Conservation (phyloP, 2,888 invertebrate genomes). For the Tenodera sinensis region DNA sequence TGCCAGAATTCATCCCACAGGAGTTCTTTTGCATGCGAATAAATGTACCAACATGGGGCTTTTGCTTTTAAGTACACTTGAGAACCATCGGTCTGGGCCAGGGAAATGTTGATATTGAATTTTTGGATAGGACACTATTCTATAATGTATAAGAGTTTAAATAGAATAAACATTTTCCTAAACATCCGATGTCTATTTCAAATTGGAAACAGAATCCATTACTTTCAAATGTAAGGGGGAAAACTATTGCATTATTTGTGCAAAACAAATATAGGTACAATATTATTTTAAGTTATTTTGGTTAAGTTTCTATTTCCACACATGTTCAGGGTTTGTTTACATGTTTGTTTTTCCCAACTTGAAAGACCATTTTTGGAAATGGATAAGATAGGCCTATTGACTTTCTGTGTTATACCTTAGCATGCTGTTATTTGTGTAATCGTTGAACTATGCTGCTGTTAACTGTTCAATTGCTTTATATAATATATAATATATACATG, state of each 20-base stretch:
- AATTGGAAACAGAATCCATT: background rate
- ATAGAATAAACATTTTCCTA: too few relatives aligned
- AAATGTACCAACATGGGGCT: too few relatives aligned
- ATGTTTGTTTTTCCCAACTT: background rate
- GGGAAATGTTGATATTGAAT: too few relatives aligned
- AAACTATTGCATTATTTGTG: background rate
- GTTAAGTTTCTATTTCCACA: background rate
- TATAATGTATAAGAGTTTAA: too few relatives aligned
- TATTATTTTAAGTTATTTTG: background rate
- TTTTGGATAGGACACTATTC: too few relatives aligned
- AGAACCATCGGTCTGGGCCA: too few relatives aligned
- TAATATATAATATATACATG: background rate
- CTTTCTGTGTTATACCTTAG: background rate
- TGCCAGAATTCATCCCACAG: too few relatives aligned
- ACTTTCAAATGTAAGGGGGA: background rate
- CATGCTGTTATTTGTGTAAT: background rate
- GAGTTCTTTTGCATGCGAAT: too few relatives aligned
- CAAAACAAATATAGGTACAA: background rate
- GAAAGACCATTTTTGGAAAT: background rate
- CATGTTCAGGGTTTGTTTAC: background rate
- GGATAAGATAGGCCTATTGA: background rate
- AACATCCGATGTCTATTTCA: background rate
- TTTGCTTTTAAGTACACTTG: too few relatives aligned
- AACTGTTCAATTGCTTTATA: background rate
- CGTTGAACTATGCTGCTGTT: background rate